Evolutionary conservation across 2,888 invertebrate species (phyloP), one percentile per base, ranked within the genome.

Genomic region (Dicranocentrus wangi): DNA sequence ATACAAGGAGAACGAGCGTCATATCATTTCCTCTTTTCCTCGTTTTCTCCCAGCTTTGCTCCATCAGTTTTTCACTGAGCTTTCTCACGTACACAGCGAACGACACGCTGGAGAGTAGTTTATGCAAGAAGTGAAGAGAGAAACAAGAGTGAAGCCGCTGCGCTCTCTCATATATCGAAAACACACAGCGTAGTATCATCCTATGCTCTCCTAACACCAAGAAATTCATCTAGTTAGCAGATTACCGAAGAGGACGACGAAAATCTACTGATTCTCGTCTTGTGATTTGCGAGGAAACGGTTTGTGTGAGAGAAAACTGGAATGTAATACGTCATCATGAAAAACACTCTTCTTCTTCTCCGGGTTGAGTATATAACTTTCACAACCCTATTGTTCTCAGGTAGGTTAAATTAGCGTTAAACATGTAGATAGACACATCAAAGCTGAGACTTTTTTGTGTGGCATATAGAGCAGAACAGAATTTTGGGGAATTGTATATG

Each of bases 41-140:
- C 39, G n/a, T 28, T 63, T 63, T 15, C 39, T 3, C 39, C 63
- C 32, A 32, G 63, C 25, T 19, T 19, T 39, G 5, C 25, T 32
- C 63, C 39, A 28, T 17, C 63, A 63, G 63, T 63, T n/a, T 63
- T 23, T 15, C 65, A 25, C 15, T 19, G 43, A 43, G 27, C 42
- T 19, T 25, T 2, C 65, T 66, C 65, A 66, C 65, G 65, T 69
- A 17, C 43, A 42, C 55, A 71, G 15, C n/a, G 47, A 71, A 71
- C 28, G 78, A 71, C 78, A 71, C 78, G 71, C 77, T 70, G n/a
- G 77, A 78, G 78, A 79, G 42, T 70, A 42, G 15, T 63, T 61
- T 53, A 77, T 78, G 63, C 63, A 70, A 47, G 63, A 61, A 68
- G 13, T n/a, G 23, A 66, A 60, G 27, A 47, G 43, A 23, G 61